phyloP scores from a whole-genome alignment of 2,797 vertebrate genomes.

The Benthosema pterotum region DNA sequence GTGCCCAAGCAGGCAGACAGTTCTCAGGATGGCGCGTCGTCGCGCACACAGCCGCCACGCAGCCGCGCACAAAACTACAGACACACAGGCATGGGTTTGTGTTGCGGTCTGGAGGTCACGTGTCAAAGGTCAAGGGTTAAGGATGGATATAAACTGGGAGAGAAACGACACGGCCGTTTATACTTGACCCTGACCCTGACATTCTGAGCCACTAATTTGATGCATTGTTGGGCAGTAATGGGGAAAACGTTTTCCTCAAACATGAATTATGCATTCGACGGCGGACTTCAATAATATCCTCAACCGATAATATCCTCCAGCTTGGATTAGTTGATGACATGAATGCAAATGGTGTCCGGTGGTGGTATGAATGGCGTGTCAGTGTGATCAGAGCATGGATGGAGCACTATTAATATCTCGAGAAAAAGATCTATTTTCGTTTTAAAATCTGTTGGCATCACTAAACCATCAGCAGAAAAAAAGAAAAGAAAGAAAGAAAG shows the following conservation, averaged over 20 bases:
- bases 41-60: background rate
- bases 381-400: no score
- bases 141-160: conserved; percentile 35
- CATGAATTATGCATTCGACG: conserved; percentile 39
- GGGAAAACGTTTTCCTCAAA: conserved; percentile 44
- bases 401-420: conserved; percentile 32
- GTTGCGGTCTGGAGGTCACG: conserved; percentile 23
- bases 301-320: no score
- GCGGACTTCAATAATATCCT: conserved; percentile 5
- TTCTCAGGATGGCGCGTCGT: conserved; percentile 47
- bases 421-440: no score
- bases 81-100: background rate
- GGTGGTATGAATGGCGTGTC: no score
- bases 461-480: background rate
- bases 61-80: background rate
- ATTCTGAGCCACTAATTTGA: conserved; percentile 8
- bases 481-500: background rate
- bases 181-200: conserved; percentile 21
- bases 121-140: conserved; percentile 34
- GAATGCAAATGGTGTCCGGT: background rate
- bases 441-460: no score
- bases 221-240: conserved; percentile 42
- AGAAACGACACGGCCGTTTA: conserved; percentile 39
- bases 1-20: conserved; percentile 43
- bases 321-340: no score